Base-by-base conservation (phyloP, 2,113 vertebrate species). In the Argyrosomus japonicus region DNA sequence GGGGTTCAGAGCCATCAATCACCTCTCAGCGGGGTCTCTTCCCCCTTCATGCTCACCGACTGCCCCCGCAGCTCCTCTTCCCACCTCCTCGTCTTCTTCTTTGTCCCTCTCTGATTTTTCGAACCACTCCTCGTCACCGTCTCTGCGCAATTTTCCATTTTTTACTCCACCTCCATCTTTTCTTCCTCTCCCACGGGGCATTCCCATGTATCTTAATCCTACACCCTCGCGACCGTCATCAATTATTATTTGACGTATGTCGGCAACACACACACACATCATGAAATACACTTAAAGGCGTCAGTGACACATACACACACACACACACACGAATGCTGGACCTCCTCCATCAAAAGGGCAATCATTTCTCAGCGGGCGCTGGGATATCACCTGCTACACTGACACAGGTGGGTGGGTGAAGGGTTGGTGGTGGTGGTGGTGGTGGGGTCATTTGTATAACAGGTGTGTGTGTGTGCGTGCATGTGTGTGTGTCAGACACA, bases 401-500 rank as follows among this genome's bases (percentile, higher is more conserved):
- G 82, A 86, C 82, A 88, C 83, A 86, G 85, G 85, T 86, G 83
- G 81, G 83, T 74, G 74, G 23, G 71, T 5, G 18, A 32, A 32
- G 32, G 32, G 36, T 40, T 40, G 36, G 36, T 40, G 80, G 82
- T 72, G 72, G 25, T 27, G 27, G 70, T 2, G 80, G 80, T 68
- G 73, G 43, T 58, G 48, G 58, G 82, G 74, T 75, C 77, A 79
- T 87, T 79, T 83, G 76, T 82, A 58, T 58, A 71, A 74, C 19
- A 81, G 76, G 57, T 45, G 47, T 48, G 65, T 25, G 60, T 60
- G 58, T 57, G 67, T 74, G 72, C 51, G 15, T n/a, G 71, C 68
- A 51, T 62, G 70, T 75, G 82, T 69, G 79, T 81, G 88, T 75
- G 85, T 86, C 75, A 85, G 85, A 86, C 79, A 72, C 82, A 87